A percentile compares a stretch with the other conserved stretches of the same genome.
Conservation (phyloP, 2,888 invertebrate species). For the Rotaria magnacalcarata region DNA sequence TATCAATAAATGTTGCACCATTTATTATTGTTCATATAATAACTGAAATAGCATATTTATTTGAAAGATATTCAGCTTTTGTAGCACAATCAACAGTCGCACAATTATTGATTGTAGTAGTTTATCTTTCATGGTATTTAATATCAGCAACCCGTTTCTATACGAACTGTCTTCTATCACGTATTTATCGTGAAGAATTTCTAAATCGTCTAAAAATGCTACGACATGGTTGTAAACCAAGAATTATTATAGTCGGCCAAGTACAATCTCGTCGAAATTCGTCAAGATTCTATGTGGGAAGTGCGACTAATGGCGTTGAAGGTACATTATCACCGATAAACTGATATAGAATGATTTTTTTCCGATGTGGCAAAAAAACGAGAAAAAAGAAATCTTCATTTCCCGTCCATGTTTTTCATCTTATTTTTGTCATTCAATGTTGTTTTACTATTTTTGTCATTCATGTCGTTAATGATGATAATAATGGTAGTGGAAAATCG, state of each 20-base stretch:
- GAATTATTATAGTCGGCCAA: not conserved
- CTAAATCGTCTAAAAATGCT: not conserved
- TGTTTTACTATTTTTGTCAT: not conserved
- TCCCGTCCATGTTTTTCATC: not conserved
- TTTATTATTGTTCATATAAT: constrained; percentile 28
- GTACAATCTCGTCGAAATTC: not conserved
- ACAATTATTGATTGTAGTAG: not conserved
- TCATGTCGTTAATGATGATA: not conserved
- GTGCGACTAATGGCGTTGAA: not conserved
- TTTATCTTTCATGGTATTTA: constrained; percentile 28
- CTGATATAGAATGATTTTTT: not conserved
- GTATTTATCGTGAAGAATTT: constrained; percentile 31
- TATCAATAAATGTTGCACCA: constrained; percentile 35
- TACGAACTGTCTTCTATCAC: constrained; percentile 16
- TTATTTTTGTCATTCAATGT: not conserved
- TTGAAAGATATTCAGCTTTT: not conserved
- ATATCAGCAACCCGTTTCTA: constrained; percentile 33
- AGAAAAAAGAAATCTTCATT: not conserved
- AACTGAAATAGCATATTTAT: constrained; percentile 17
- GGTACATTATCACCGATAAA: not conserved
- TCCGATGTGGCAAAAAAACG: not conserved
- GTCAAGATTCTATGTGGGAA: not conserved
- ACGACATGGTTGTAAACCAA: constrained; percentile 12
- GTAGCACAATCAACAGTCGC: not conserved
- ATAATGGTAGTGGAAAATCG: not conserved